Percentiles rank a stretch among this genome's conserved stretches.
These are phyloP conservation scores for Kryptopterus vitreolus DNA, from an alignment of 2,797 vertebrate species.

Conservation along the genomic window DNA sequence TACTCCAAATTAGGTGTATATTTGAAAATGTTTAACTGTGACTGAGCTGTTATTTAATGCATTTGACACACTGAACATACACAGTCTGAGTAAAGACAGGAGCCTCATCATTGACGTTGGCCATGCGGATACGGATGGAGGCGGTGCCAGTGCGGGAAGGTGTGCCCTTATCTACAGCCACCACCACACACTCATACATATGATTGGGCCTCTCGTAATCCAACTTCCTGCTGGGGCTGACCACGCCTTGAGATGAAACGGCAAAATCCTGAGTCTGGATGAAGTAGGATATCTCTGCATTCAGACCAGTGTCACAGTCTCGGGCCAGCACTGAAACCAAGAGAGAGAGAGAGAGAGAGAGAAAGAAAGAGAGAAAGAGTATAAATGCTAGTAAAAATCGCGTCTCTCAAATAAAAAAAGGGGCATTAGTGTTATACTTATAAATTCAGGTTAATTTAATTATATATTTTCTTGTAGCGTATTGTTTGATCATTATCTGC, in stretches of 20 bases:
- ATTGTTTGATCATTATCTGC: neutral
- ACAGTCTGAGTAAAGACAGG: conserved; percentile 84
- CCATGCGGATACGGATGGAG: conserved; percentile 79
- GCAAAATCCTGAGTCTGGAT: conserved; percentile 81
- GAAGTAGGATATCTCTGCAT: conserved; percentile 83
- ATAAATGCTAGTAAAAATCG: neutral
- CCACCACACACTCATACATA: conserved; percentile 86
- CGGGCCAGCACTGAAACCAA: conserved; percentile 74
- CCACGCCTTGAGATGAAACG: conserved; percentile 77
- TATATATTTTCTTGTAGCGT: neutral
- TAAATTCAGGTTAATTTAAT: neutral
- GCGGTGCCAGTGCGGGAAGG: conserved; percentile 84
- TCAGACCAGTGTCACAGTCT: conserved; percentile 85
- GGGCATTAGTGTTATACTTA: neutral
- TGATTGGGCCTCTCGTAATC: conserved; percentile 86
- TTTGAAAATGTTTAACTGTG: neutral
- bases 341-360: too few relatives aligned
- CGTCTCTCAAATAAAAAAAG: neutral
- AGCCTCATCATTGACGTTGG: conserved; percentile 84
- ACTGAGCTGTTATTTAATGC: neutral
- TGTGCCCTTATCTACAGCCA: conserved; percentile 81
- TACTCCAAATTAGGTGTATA: neutral
- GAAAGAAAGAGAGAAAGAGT: neutral
- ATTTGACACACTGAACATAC: conserved; percentile 67
- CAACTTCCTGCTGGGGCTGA: conserved; percentile 78